Evolutionary conservation across 2,888 invertebrate species (phyloP).

Genomic region (Eupithecia dodoneata): DNA sequence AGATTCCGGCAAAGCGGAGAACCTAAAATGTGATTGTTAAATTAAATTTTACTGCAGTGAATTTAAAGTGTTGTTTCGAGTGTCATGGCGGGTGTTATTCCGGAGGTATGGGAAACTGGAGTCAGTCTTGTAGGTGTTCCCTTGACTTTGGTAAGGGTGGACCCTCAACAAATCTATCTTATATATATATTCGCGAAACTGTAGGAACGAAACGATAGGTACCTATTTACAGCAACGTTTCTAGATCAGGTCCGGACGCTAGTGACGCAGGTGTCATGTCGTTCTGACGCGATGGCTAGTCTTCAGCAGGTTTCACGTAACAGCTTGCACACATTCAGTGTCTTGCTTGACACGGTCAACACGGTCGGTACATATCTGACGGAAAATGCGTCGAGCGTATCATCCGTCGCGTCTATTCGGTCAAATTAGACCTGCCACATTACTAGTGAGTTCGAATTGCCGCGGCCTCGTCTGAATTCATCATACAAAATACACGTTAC

Average conservation of each 20-base stretch:
- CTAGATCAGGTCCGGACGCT: no score
- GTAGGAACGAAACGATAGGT: neutral
- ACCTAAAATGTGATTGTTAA: neutral
- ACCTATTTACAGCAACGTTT: neutral
- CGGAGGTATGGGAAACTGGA: neutral
- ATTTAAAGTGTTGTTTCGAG: neutral
- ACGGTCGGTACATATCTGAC: no score
- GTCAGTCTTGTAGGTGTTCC: neutral
- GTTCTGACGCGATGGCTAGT: neutral
- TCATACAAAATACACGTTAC: no score
- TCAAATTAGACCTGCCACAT: no score
- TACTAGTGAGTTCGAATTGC: no score
- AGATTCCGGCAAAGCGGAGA: neutral
- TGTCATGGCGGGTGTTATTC: slow-evolving; percentile 3
- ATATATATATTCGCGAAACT: neutral
- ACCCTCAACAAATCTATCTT: neutral
- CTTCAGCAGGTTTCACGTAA: neutral
- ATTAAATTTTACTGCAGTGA: slow-evolving; percentile 3
- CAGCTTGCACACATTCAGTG: no score
- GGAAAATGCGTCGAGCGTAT: no score
- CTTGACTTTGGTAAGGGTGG: slow-evolving; percentile 5
- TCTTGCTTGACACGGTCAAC: no score
- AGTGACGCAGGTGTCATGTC: no score
- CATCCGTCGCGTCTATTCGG: no score
- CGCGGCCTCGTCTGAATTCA: no score